These are phyloP conservation scores for Apodemia zela DNA, from an alignment of 2,888 invertebrate genomes.

Conservation along the genomic window DNA sequence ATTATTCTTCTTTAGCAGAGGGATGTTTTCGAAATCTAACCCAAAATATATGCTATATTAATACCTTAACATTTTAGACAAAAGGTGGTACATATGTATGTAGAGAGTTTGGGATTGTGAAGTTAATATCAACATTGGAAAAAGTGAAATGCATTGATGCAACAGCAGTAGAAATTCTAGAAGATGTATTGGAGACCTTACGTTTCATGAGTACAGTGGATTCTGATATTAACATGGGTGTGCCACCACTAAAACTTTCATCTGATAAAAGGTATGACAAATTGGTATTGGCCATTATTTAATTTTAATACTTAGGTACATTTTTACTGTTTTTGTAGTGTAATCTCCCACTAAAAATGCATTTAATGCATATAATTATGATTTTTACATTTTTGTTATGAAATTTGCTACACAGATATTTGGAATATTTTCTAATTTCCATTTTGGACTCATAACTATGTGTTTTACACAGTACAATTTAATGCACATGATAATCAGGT, in stretches of 20 bases:
- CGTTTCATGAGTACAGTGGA: slow-evolving; percentile 60
- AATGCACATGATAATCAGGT: too few species aligned
- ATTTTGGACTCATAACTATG: too few species aligned
- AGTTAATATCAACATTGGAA: slow-evolving; percentile 58
- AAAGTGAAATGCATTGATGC: slow-evolving; percentile 62
- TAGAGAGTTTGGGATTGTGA: slow-evolving; percentile 67
- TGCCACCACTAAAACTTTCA: slow-evolving; percentile 62
- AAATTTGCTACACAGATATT: too few species aligned
- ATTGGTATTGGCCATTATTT: not conserved
- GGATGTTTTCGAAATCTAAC: too few species aligned
- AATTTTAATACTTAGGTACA: not conserved
- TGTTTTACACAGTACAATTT: too few species aligned
- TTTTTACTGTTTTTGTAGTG: too few species aligned
- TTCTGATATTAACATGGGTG: slow-evolving; percentile 52
- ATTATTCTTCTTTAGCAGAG: not conserved
- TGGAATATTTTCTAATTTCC: too few species aligned
- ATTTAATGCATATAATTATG: too few species aligned
- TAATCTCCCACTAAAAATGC: too few species aligned
- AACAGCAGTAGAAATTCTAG: slow-evolving; percentile 54
- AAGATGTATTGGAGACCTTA: slow-evolving; percentile 68
- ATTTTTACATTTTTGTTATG: too few species aligned
- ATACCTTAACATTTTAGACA: slow-evolving; percentile 50
- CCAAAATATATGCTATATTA: not conserved
- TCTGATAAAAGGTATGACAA: slow-evolving; percentile 56
- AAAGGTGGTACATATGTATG: slow-evolving; percentile 73